Conservation (phyloP, 2,797 vertebrate species). For the Rhabdomys pumilio region DNA sequence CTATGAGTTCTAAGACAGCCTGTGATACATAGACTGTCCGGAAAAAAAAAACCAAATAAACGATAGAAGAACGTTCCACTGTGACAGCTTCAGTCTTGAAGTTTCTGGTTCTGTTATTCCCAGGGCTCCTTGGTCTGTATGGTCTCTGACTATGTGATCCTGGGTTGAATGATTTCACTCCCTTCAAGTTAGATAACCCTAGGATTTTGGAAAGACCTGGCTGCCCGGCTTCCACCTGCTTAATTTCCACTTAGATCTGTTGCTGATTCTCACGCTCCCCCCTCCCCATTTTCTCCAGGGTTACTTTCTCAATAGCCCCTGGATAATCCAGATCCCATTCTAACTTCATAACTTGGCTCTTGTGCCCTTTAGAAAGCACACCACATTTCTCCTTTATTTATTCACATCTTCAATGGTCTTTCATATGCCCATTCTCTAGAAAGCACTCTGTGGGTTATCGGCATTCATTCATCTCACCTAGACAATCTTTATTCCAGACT, state of each 20-base stretch:
- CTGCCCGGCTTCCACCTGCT: neutral
- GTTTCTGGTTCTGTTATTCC: neutral
- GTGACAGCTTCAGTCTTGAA: neutral
- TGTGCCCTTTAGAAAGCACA: slow-evolving; percentile 9
- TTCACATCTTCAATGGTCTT: slow-evolving; percentile 25
- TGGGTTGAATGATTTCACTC: slow-evolving; percentile 30
- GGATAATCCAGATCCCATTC: slow-evolving; percentile 46
- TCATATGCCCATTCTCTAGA: slow-evolving; percentile 49
- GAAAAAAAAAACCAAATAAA: neutral
- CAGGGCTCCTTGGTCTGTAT: neutral
- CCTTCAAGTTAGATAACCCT: neutral
- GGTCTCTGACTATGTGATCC: neutral
- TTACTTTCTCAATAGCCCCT: neutral
- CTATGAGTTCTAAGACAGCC: neutral
- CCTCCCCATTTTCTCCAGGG: neutral
- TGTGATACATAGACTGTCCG: neutral
- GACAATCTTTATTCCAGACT: neutral
- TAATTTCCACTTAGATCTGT: slow-evolving; percentile 37
- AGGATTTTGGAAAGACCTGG: neutral
- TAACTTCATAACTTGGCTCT: slow-evolving; percentile 17
- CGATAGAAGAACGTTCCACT: neutral
- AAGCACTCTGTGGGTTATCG: slow-evolving; percentile 18
- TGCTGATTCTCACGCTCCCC: slow-evolving; percentile 8
- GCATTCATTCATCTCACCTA: neutral
- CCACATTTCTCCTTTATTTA: slow-evolving; percentile 1